Evolutionary conservation across 2,888 invertebrate species (phyloP).

Genomic region (Lasioglossum pauxillum): DNA sequence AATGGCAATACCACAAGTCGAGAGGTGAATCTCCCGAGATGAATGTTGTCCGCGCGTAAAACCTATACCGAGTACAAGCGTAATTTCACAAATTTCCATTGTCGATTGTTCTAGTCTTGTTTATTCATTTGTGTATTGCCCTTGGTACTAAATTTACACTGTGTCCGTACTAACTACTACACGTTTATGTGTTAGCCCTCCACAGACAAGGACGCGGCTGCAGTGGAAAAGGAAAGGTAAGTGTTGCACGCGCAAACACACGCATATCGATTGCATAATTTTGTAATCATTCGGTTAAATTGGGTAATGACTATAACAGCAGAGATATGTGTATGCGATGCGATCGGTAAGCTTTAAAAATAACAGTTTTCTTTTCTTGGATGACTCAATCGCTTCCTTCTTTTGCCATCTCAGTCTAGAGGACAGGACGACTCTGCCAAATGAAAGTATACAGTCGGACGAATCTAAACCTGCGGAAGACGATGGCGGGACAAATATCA

Average conservation of each 20-base stretch:
- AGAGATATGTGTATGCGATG: not conserved
- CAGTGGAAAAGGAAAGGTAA: slow-evolving; percentile 78
- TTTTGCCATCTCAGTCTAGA: slow-evolving; percentile 71
- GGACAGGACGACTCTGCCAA: slow-evolving; percentile 75
- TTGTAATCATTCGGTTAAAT: slow-evolving; percentile 40
- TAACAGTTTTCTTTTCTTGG: slow-evolving; percentile 21
- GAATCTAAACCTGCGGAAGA: slow-evolving; percentile 74
- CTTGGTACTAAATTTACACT: slow-evolving; percentile 67
- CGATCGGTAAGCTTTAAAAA: slow-evolving; percentile 28
- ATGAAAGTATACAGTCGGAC: slow-evolving; percentile 70
- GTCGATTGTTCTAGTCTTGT: slow-evolving; percentile 24
- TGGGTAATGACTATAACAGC: slow-evolving; percentile 33
- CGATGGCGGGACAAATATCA: slow-evolving; percentile 79
- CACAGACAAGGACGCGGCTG: slow-evolving; percentile 80
- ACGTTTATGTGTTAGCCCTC: slow-evolving; percentile 79
- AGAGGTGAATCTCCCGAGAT: slow-evolving; percentile 77
- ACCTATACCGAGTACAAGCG: not conserved
- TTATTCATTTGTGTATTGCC: slow-evolving; percentile 40
- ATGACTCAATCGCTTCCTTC: slow-evolving; percentile 17
- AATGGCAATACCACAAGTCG: slow-evolving; percentile 84
- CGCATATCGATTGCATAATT: slow-evolving; percentile 52
- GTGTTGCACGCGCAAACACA: slow-evolving; percentile 32
- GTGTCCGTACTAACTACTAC: slow-evolving; percentile 49
- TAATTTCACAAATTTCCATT: slow-evolving; percentile 1
- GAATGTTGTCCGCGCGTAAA: not conserved